Base-by-base conservation (phyloP, 2,888 invertebrate species). In the Sialis lutaria region DNA sequence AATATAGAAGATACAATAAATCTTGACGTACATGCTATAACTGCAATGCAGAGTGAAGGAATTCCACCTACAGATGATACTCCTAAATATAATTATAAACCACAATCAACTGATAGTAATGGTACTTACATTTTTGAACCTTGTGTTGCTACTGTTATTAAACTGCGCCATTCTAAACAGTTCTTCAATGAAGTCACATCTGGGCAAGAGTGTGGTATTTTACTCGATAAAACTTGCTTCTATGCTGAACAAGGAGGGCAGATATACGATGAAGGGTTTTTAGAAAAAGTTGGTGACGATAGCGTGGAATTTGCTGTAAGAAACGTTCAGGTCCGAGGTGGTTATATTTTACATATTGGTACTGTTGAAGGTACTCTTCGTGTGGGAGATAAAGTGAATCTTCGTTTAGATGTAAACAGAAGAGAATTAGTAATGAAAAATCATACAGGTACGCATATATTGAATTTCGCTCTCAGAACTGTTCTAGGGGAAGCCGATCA, bases 161-260 rank as follows among this genome's bases (percentile, higher is more conserved):
- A 88, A 1, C 67, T 98, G 40, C 73, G 91, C 40, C 73, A 68
- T 55, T 73, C 82, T 48, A 90, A 90, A 60, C 67, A 79, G 59
- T 98, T 97, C 69, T 90, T 95, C 0, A 71, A 87, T 52, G 72
- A 79, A 62, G 83, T 93, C 6, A 67, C 63, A 33, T 79, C 86
- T 32, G 92, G 92, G 0, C 82, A 90, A 58, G 88, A 91, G 64
- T 92, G 92, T 64, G 96, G 92, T 12, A 68, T 99, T 47, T 69
- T 99, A 52, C 69, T 98, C 50, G 90, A 98, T 63, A 75, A 73
- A 57, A 98, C 97, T 0, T 85, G 76, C 64, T 99, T 99, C 67
- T 99, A 99, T 67, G 96, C 98, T 1, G 98, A 99, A 67, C 92
- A 96, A 67, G 98, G 98, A 51, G 98, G 98, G 9, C 98, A 99